Evolutionary conservation across 2,888 invertebrate species (phyloP), one percentile per base, ranked within the genome.

Genomic region (Steinernema scapterisci): DNA sequence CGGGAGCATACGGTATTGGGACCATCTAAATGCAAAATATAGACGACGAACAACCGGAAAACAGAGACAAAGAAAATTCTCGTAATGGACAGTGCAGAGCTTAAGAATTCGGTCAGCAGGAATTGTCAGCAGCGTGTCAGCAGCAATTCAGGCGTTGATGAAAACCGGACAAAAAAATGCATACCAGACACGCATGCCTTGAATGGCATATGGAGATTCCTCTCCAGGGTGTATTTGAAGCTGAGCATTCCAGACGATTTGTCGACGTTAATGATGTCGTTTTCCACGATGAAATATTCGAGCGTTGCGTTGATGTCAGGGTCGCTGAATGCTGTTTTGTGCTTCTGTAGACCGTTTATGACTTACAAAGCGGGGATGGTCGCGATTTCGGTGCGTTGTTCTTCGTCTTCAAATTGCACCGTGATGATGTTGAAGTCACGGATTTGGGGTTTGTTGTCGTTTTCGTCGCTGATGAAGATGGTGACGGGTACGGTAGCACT

Each of bases 401-500:
- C 74, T 52, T 82, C 82, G 48, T 80, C 79, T 56, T 76, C 83
- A 21, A 80, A 79, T 45, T 80, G 78, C 52, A 85, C 78, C 3
- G 97, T 95, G 72, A 97, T 92, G 0, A 97, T 92, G 81, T 90
- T 89, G 86, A 97, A 97, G 87, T 97, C 95, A 83, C 93, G 92
- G 83, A 97, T 89, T 81, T 93, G 90, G 0, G 97, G 97, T 0
- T 94, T 93, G 87, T 97, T 97, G 87, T 97, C 97, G 87, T 97
- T 95, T 16, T 70, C 72, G 77, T 88, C 87, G n/a, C 81, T 81
- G 13, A 87, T 82, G 74, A 85, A 84, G 43, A 87, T 80, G 9
- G 79, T 71, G 1, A 87, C 82, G 7, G 85, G 83, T 16, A 83
- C 85, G 0, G 85, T 84, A 0, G 86, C 83, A 11, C 82, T 84